Conservation (phyloP, 1,140 invertebrate genomes). For the Lucilia sericata region DNA sequence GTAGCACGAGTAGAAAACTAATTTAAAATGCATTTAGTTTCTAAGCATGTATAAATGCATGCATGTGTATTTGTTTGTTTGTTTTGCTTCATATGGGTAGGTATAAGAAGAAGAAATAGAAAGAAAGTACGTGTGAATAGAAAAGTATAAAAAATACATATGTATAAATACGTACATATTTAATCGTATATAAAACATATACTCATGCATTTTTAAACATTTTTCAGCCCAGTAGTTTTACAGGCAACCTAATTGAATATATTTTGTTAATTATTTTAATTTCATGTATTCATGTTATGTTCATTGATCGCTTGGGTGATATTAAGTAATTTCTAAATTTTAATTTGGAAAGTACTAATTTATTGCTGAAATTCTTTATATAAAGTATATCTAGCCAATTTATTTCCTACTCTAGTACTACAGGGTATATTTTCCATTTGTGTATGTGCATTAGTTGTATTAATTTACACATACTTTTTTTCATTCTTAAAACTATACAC, state of each 20-base stretch:
- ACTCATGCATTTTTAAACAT: not conserved
- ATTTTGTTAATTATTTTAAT: too few relatives aligned
- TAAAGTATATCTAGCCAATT: too few relatives aligned
- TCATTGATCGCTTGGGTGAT: too few relatives aligned
- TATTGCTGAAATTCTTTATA: too few relatives aligned
- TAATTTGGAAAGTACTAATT: too few relatives aligned
- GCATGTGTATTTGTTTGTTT: not conserved
- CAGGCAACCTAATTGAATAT: too few relatives aligned
- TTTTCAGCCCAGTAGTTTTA: too few relatives aligned
- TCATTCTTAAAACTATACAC: not conserved
- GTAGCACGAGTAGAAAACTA: not conserved
- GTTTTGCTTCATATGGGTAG: not conserved
- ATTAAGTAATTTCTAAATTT: too few relatives aligned
- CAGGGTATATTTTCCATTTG: too few relatives aligned
- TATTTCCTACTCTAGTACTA: too few relatives aligned
- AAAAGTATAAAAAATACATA: not conserved
- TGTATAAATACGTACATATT: not conserved
- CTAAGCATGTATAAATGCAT: not conserved
- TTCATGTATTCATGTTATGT: too few relatives aligned
- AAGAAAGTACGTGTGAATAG: not conserved
- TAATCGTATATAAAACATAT: not conserved
- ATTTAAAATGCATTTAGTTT: conserved; percentile 18
- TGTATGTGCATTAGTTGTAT: not conserved
- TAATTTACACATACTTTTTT: not conserved
- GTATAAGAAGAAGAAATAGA: too few relatives aligned